Conservation (phyloP, 2,888 invertebrate species). For the Exocentrus adspersus region DNA sequence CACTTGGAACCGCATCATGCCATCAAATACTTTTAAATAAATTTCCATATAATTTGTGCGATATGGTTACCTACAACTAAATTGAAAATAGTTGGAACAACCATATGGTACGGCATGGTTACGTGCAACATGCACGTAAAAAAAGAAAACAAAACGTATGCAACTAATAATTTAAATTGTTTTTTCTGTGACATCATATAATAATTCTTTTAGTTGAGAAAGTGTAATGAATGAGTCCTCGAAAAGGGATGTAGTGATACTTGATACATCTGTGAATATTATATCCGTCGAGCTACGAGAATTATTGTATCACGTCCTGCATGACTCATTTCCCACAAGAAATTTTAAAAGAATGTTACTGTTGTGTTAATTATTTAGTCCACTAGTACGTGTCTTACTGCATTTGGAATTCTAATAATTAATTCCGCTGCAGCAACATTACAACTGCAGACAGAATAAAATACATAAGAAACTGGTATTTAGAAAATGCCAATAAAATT, state of each 20-base stretch:
- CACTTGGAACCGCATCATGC: neutral
- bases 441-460: too few relatives aligned
- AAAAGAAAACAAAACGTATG: constrained; percentile 14
- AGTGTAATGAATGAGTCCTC: constrained; percentile 1
- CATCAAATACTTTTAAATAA: constrained; percentile 36
- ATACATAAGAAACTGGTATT: too few relatives aligned
- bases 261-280: constrained; percentile 16
- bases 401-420: too few relatives aligned
- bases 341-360: too few relatives aligned
- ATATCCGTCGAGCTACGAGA: neutral
- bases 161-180: constrained; percentile 11
- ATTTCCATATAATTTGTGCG: constrained; percentile 40
- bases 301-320: neutral
- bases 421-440: too few relatives aligned
- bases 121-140: neutral
- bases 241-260: constrained; percentile 2
- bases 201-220: neutral
- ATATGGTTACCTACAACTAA: constrained; percentile 33
- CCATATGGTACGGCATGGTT: constrained; percentile 8
- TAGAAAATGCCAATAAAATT: too few relatives aligned
- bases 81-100: neutral
- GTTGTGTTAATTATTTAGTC: too few relatives aligned
- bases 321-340: neutral
- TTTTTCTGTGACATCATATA: neutral
- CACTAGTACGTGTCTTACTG: too few relatives aligned